phyloP scores from a whole-genome alignment of 2,888 invertebrate species.

The Tanytarsus gracilentus region DNA sequence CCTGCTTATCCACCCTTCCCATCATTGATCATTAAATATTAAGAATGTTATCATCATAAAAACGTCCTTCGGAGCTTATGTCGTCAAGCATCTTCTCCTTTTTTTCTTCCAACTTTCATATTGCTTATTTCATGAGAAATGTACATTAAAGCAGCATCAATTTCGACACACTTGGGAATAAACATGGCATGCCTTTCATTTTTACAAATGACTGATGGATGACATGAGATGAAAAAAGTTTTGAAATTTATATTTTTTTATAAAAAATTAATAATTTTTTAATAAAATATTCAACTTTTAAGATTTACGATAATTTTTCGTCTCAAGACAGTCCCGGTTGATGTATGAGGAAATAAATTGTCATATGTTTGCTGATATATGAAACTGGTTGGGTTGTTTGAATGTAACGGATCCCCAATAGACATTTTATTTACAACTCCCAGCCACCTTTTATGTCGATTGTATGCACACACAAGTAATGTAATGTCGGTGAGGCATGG shows the following conservation, averaged over 20 bases:
- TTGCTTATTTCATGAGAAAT: constrained; percentile 17
- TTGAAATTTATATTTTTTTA: too few relatives aligned
- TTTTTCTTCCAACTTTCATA: not conserved
- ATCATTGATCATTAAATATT: constrained; percentile 20
- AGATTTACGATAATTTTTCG: too few relatives aligned
- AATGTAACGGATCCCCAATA: not conserved
- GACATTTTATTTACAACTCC: not conserved
- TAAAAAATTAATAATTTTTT: too few relatives aligned
- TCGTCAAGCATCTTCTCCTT: not conserved
- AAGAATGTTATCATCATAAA: constrained; percentile 6
- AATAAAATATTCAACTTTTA: too few relatives aligned
- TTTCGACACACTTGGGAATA: constrained; percentile 13
- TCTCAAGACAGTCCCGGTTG: too few relatives aligned
- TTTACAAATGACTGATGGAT: too few relatives aligned
- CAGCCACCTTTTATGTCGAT: too few relatives aligned
- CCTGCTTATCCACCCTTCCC: not conserved
- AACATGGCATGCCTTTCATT: too few relatives aligned
- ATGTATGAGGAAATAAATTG: too few relatives aligned
- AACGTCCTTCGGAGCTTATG: not conserved
- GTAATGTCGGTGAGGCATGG: too few relatives aligned
- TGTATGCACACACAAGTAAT: too few relatives aligned
- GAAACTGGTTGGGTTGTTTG: not conserved
- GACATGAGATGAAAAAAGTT: too few relatives aligned
- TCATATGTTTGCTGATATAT: not conserved
- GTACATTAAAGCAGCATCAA: constrained; percentile 24